Evolutionary conservation across 2,113 vertebrate species (phyloP), one percentile per base, ranked within the genome.

Genomic region (Salvelinus sp.): DNA sequence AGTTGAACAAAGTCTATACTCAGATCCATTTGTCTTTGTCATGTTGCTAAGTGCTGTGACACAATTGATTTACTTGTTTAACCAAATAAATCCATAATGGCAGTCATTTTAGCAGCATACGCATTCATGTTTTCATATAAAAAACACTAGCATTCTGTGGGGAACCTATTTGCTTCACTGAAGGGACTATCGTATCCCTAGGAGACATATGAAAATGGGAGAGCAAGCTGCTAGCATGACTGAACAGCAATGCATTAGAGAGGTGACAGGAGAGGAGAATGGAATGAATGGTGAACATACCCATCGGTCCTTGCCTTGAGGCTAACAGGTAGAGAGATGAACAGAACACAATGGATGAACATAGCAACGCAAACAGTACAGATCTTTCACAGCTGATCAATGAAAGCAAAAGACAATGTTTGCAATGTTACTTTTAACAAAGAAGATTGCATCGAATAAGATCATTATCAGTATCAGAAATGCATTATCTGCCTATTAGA

Each of bases 291-390:
- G 87, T 79, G 72, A 85, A 95, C 94, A 87, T 95, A 94, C 93
- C 92, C 92, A 94, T 94, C 91, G 92, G 76, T 90, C 92, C 87
- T 87, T 91, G 91, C 92, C 90, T 76, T 87, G 89, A 88, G 91
- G 90, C 94, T 95, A 93, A 86, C 83, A 91, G 88, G 83, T 33
- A 69, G 60, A 50, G 76, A 82, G 80, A 89, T 86, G 83, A 81
- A 90, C 86, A 85, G 88, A 83, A 80, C 66, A 79, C 83, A 73
- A 83, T 54, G 14, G 50, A 90, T 91, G 91, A 89, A 89, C 91
- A 92, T 89, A 92, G 77, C 91, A 83, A 83, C 83, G 82, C 73
- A 18, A 84, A 23, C 78, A 65, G 12, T 28, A 90, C 71, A 86
- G 85, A 80, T 81, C 70, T 69, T 67, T 75, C 66, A 79, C 64